Conservation (phyloP, 2,797 vertebrate genomes). For the Spea hammondii region DNA sequence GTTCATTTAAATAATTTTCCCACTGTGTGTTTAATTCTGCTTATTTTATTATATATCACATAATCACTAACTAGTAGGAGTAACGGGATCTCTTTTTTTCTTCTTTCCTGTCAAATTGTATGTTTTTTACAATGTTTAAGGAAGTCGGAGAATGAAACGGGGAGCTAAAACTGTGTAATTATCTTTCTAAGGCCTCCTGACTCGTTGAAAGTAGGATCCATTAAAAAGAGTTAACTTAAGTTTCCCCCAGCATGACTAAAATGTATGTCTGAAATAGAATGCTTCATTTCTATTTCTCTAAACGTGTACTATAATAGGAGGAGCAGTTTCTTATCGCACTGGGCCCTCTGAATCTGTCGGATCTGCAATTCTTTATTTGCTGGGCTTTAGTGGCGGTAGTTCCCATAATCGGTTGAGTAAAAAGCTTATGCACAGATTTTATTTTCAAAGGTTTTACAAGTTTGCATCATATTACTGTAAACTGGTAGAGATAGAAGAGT, state of each 20-base stretch:
- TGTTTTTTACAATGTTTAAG: neutral
- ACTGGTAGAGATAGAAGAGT: constrained; percentile 17
- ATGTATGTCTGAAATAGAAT: neutral
- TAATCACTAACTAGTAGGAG: neutral
- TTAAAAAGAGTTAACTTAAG: neutral
- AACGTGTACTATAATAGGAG: neutral
- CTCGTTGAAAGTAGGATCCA: too few species aligned
- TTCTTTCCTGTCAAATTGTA: neutral
- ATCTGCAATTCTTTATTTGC: constrained; percentile 5
- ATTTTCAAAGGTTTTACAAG: constrained; percentile 27
- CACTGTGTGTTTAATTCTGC: neutral
- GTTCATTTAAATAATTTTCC: neutral
- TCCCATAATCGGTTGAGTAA: constrained; percentile 2
- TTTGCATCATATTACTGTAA: constrained; percentile 20
- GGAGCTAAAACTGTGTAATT: neutral
- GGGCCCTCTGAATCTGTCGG: neutral
- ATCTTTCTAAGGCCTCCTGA: neutral
- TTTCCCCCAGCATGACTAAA: constrained; percentile 5
- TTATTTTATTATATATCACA: too few species aligned
- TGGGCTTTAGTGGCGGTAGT: neutral
- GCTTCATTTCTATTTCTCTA: neutral
- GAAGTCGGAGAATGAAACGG: neutral
- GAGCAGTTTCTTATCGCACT: constrained; percentile 2
- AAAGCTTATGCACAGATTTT: constrained; percentile 3
- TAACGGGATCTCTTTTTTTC: neutral